These are phyloP conservation scores for Artibeus lituratus DNA, from an alignment of 2,797 vertebrate species.

Conservation along the genomic window DNA sequence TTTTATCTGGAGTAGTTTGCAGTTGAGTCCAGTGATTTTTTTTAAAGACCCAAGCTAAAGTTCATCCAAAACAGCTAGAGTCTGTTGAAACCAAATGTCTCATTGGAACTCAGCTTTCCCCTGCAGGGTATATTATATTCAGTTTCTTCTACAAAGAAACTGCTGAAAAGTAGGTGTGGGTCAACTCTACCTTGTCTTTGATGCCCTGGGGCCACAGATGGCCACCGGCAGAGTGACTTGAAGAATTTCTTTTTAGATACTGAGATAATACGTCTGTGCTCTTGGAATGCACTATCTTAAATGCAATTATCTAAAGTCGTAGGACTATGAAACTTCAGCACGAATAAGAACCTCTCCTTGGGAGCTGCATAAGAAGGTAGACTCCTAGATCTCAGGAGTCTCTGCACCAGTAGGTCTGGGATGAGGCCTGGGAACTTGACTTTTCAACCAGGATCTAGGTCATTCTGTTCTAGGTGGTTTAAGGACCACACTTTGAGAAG, in stretches of 20 bases:
- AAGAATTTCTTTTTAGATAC: neutral
- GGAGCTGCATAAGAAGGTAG: neutral
- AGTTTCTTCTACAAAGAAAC: neutral
- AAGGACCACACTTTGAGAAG: neutral
- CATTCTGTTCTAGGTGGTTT: neutral
- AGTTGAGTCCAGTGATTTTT: neutral
- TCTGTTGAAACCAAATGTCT: neutral
- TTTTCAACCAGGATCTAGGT: neutral
- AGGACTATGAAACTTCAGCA: neutral
- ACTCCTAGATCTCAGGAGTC: neutral
- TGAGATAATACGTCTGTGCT: neutral
- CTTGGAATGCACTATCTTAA: neutral
- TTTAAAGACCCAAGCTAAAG: neutral
- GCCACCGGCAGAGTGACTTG: neutral
- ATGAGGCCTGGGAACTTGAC: neutral
- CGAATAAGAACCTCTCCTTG: neutral
- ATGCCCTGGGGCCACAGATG: neutral
- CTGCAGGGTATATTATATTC: rapidly evolving
- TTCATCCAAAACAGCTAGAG: neutral
- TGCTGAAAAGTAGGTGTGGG: neutral
- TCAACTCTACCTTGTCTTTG: neutral
- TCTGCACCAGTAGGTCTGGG: neutral
- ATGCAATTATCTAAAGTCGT: neutral
- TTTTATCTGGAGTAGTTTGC: neutral
- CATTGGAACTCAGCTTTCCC: neutral